Conservation (phyloP, 1,140 invertebrate species). For the Cotesia vestalis region DNA sequence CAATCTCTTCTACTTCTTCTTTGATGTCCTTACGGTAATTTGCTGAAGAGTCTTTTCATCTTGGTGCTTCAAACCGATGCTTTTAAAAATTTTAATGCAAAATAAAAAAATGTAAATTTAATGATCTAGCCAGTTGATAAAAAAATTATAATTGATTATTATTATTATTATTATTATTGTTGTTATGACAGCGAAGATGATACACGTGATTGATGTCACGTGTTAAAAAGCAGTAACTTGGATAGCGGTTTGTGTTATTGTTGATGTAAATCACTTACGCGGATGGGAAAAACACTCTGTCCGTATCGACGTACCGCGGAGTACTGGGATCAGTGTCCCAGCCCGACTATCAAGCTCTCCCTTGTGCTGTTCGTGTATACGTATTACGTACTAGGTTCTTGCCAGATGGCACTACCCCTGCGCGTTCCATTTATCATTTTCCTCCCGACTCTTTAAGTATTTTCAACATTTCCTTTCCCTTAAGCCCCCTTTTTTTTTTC, state of each 20-base stretch:
- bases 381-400: conserved; percentile 12
- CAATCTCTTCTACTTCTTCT: conserved; percentile 4
- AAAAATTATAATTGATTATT: too few species aligned
- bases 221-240: neutral
- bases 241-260: neutral
- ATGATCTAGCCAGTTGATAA: neutral
- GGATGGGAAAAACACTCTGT: conserved; percentile 22
- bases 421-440: conserved; percentile 35
- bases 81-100: neutral
- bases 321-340: conserved; percentile 33
- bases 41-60: neutral
- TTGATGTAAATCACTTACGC: neutral
- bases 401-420: conserved; percentile 36
- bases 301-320: conserved; percentile 47
- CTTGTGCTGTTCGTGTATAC: conserved; percentile 40
- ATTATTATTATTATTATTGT: too few species aligned
- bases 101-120: neutral
- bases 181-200: too few species aligned
- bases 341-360: conserved; percentile 43
- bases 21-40: conserved; percentile 11
- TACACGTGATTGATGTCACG: neutral
- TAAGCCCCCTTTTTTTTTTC: too few species aligned
- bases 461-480: conserved; percentile 24
- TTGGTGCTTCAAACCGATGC: conserved; percentile 3
- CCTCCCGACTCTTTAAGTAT: conserved; percentile 22